These are phyloP conservation scores for Nymphicus hollandicus DNA, from an alignment of 2,113 vertebrate genomes.

Conservation along the genomic window DNA sequence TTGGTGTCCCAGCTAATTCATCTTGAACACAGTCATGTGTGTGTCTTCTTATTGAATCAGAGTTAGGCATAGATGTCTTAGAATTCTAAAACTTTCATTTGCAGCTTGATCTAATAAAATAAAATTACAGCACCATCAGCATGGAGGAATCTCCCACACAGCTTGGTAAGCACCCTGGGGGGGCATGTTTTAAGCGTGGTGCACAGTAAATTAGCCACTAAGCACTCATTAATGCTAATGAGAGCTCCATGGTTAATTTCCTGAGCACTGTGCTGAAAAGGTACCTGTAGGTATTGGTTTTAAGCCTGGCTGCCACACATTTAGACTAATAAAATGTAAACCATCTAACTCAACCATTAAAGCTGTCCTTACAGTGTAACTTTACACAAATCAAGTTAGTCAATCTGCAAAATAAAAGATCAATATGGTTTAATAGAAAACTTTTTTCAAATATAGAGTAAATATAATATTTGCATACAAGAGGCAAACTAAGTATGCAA, in stretches of 20 bases:
- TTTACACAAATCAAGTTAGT: background rate
- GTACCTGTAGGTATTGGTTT: slow-evolving; percentile 37
- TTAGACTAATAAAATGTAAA: background rate
- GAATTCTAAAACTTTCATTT: slow-evolving; percentile 34
- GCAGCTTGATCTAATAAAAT: slow-evolving; percentile 35
- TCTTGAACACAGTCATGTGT: background rate
- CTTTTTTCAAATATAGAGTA: background rate
- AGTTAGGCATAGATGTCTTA: background rate
- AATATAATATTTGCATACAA: background rate
- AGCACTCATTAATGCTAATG: slow-evolving; percentile 63
- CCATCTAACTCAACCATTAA: background rate
- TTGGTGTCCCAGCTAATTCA: background rate
- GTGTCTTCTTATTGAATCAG: background rate
- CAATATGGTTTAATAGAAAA: background rate
- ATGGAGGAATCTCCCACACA: slow-evolving; percentile 18
- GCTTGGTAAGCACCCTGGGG: slow-evolving; percentile 26
- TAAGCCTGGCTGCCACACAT: background rate
- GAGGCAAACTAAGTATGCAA: background rate
- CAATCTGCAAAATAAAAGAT: background rate
- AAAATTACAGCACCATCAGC: slow-evolving; percentile 9
- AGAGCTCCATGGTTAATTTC: slow-evolving; percentile 63
- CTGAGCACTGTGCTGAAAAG: slow-evolving; percentile 54
- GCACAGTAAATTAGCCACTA: slow-evolving; percentile 57
- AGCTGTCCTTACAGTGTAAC: background rate
- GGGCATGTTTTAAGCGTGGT: slow-evolving; percentile 19